Evolutionary conservation across 2,888 invertebrate species (phyloP).

Genomic region (Archaeoteleia sp.): DNA sequence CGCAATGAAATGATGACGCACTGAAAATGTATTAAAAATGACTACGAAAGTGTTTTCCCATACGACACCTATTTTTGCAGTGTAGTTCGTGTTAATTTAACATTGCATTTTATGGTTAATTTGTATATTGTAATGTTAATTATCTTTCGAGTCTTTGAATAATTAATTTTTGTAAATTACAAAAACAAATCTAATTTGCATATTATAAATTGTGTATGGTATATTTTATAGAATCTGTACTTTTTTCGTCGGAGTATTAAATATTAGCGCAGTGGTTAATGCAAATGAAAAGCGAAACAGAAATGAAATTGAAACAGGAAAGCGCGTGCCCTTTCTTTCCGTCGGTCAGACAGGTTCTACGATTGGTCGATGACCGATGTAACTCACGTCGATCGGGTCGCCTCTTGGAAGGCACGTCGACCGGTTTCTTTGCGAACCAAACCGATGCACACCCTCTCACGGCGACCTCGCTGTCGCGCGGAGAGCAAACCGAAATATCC

Average conservation of each 20-base stretch:
- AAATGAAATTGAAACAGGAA: slow-evolving; percentile 30
- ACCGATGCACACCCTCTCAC: slow-evolving; percentile 27
- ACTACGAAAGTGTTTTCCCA: too few species aligned
- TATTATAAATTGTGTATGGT: too few species aligned
- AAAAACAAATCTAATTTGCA: too few species aligned
- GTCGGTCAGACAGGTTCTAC: slow-evolving; percentile 22
- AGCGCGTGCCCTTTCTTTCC: slow-evolving; percentile 10
- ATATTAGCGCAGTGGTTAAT: background rate
- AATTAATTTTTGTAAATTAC: too few species aligned
- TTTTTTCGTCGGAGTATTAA: background rate
- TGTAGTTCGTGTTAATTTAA: too few species aligned
- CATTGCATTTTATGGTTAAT: too few species aligned
- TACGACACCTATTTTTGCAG: too few species aligned
- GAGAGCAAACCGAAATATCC: slow-evolving; percentile 23
- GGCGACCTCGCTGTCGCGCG: slow-evolving; percentile 8
- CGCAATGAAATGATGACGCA: too few species aligned
- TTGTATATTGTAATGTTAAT: too few species aligned
- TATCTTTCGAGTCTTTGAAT: too few species aligned
- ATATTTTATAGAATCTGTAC: too few species aligned
- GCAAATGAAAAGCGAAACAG: slow-evolving; percentile 12
- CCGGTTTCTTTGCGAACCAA: slow-evolving; percentile 41
- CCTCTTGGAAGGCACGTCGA: slow-evolving; percentile 28
- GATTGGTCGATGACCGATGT: slow-evolving; percentile 44
- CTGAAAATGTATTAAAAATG: too few species aligned
- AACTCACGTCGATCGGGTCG: slow-evolving; percentile 16